phyloP scores from a whole-genome alignment of 2,113 vertebrate genomes.

The Ploceus nigricollis region DNA sequence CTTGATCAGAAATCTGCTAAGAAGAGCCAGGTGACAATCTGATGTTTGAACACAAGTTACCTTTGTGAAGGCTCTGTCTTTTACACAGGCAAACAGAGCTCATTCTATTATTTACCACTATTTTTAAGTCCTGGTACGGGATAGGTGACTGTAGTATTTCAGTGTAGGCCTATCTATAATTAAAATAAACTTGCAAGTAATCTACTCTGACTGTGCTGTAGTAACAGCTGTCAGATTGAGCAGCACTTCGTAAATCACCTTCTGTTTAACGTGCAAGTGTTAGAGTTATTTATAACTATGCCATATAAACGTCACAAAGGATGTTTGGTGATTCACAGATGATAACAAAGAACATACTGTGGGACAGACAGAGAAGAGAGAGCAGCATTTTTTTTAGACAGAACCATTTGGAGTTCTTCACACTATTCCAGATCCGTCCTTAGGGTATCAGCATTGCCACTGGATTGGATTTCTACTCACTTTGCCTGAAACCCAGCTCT shows the following conservation, averaged over 20 bases:
- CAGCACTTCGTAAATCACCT: slow-evolving; percentile 54
- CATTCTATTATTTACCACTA: background rate
- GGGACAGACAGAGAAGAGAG: background rate
- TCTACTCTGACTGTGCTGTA: slow-evolving; percentile 28
- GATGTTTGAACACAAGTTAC: background rate
- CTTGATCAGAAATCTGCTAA: background rate
- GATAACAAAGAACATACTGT: slow-evolving; percentile 13
- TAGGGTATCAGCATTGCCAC: background rate
- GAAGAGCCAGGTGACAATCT: background rate
- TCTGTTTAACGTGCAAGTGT: slow-evolving; percentile 27
- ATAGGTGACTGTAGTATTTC: background rate
- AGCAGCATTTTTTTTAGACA: background rate
- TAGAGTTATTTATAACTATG: slow-evolving; percentile 11
- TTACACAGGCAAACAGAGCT: background rate
- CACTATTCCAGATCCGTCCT: background rate
- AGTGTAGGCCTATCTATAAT: background rate
- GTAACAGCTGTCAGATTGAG: slow-evolving; percentile 56
- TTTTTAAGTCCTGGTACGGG: background rate
- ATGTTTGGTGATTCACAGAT: slow-evolving; percentile 17
- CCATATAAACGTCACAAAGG: slow-evolving; percentile 2
- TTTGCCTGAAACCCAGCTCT: background rate
- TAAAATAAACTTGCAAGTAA: slow-evolving; percentile 35
- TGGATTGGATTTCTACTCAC: background rate
- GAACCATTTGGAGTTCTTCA: background rate
- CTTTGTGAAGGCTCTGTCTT: background rate